Conservation (phyloP, 2,888 invertebrate genomes). For the Spilarctia lutea region DNA sequence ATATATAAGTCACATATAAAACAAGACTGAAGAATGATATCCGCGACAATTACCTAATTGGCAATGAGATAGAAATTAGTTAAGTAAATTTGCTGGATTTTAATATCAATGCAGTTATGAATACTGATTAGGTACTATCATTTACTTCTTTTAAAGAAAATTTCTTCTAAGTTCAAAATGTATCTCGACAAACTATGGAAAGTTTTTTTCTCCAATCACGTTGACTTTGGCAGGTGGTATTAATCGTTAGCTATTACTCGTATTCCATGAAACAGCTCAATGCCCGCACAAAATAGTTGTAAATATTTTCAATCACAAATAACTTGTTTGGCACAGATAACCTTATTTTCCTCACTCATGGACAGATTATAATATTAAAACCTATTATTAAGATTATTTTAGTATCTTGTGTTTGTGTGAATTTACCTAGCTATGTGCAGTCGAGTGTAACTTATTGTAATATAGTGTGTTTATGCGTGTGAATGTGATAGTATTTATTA, state of each 20-base stretch:
- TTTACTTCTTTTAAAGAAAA: background rate
- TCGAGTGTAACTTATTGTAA: slow-evolving; percentile 78
- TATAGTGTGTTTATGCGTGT: slow-evolving; percentile 78
- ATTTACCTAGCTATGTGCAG: slow-evolving; percentile 57
- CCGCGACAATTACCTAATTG: slow-evolving; percentile 53
- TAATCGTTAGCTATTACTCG: slow-evolving; percentile 9
- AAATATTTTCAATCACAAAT: slow-evolving; percentile 42
- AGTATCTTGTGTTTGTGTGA: slow-evolving; percentile 49
- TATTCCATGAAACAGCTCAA: slow-evolving; percentile 22
- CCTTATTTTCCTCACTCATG: slow-evolving; percentile 36
- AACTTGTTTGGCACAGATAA: slow-evolving; percentile 38
- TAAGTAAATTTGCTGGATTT: background rate
- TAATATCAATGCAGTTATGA: background rate
- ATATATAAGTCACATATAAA: slow-evolving; percentile 57
- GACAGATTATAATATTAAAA: slow-evolving; percentile 22
- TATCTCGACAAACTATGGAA: background rate
- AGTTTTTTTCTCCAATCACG: background rate
- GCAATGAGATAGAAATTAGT: slow-evolving; percentile 44
- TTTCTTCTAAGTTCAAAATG: background rate
- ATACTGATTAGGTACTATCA: background rate
- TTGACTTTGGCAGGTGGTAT: background rate
- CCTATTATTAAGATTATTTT: slow-evolving; percentile 43
- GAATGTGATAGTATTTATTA: slow-evolving; percentile 81
- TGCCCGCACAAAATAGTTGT: slow-evolving; percentile 44
- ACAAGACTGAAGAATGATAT: slow-evolving; percentile 76